phyloP scores from a whole-genome alignment of 35 echinoderm and acorn worm genomes.

The Eucidaris tribuloides region DNA sequence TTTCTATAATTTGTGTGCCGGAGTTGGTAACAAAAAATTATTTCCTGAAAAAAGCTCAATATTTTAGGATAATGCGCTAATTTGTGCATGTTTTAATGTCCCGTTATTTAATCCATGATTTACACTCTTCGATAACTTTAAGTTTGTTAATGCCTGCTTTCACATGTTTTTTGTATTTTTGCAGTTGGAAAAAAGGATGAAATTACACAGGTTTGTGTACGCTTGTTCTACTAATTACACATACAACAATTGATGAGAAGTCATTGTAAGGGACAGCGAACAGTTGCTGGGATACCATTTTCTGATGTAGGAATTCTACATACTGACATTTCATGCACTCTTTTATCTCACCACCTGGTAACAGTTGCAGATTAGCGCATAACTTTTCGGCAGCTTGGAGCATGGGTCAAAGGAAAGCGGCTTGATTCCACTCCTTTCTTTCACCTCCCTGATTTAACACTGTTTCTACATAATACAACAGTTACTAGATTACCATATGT shows the following conservation, averaged over 20 bases:
- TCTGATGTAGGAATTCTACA: too few species aligned
- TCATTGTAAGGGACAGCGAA: slow-evolving; percentile 3
- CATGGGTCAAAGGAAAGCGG: too few species aligned
- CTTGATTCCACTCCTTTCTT: too few species aligned
- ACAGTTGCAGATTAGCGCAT: too few species aligned
- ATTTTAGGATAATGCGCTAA: neutral
- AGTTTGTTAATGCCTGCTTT: neutral
- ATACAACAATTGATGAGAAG: slow-evolving; percentile 16
- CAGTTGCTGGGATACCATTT: slow-evolving; percentile 5
- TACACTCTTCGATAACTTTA: neutral
- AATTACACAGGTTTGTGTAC: neutral
- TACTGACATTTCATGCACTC: too few species aligned
- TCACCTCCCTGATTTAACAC: too few species aligned
- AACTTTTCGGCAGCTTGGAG: too few species aligned
- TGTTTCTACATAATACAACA: too few species aligned
- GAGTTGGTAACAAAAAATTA: neutral
- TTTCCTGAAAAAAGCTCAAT: neutral
- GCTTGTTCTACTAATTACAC: slow-evolving; percentile 1
- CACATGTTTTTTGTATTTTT: neutral
- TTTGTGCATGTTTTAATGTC: neutral
- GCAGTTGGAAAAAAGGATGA: neutral
- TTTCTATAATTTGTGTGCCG: neutral
- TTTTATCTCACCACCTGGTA: too few species aligned
- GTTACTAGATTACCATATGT: too few species aligned
- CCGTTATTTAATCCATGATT: neutral